Base-by-base conservation (phyloP, 2,113 vertebrate species). In the Lathamus discolor region DNA sequence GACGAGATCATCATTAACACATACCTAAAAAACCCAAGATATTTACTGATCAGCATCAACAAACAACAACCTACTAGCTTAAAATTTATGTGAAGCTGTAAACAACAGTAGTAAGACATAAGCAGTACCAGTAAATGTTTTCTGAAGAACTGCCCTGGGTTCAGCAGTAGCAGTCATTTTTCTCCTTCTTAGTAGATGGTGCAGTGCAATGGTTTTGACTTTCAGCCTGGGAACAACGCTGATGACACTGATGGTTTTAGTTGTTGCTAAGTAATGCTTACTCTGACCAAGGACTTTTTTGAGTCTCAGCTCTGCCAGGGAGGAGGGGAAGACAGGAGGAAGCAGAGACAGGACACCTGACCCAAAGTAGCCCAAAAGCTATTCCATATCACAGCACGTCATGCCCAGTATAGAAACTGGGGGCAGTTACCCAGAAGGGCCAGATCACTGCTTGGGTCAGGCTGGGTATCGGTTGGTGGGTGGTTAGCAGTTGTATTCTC, bases 1-100 rank as follows among this genome's bases (percentile, higher is more conserved):
- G 51, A 99, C 98, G 57, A 99, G 97, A 29, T 99, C 99, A 22
- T 99, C 99, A 25, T 99, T 99, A 83, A 99, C 97, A 59, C 99
- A 99, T 41, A 99, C 97, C 99, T 99, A 92, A 6, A 92, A 89
- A 74, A 27, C 2, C 1, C 51, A 77, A 95, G 28, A 93, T 29
- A 35, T 88, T 84, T 66, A 28, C 27, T 51, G 5, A 28, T 39
- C 37, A 57, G 17, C 20, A 52, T 55, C 49, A 88, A 70, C 17
- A 46, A 46, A 5, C 9, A 37, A 7, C 35, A 41, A 48, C 7
- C 13, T 57, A 39, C 13, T 52, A 61, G 8, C 62, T 84, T 2
- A 64, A 41, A 88, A 54, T 31, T 70, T 51, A 59, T 23, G 1
- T 59, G 12, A 82, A 59, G 55, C 13, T 70, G 44, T 44, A 28